Base-by-base conservation (phyloP, 2,888 invertebrate species). In the Perizoma affinitatum region DNA sequence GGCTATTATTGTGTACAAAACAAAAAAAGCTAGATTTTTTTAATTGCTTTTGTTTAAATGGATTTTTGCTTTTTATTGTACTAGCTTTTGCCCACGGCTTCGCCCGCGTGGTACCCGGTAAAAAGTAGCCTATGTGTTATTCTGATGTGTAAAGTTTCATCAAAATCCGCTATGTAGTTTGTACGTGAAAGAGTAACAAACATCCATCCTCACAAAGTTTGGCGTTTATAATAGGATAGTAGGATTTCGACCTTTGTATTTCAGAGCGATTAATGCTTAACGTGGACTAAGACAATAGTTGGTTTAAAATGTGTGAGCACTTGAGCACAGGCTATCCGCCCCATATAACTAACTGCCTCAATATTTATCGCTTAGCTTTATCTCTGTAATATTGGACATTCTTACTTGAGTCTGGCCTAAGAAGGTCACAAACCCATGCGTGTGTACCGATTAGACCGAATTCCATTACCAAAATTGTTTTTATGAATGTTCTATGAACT, bases 401-500 rank as follows among this genome's bases (percentile, higher is more conserved):
- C 33, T 38, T 52, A 44, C 38, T 5, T 6, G 40, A 36, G 53
- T 51, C 22, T 9, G 58, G 44, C 35, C 33, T 53, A 50, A 46
- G 41, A 57, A 59, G 47, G 51, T 54, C 60, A 49, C 42, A 50
- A 54, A 53, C 47, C 43, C 61, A 53, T 61, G 52, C 58, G 42
- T 47, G 48, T 54, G 56, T 50, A 61, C 62, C 59, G 43, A 40
- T 54, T 55, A 51, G 43, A 52, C 53, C 38, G 47, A 65, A 61
- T 65, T 65, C 61, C 63, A 67, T 63, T 67, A 65, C 55, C 44
- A 47, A 60, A 61, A 66, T 68, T 58, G 63, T 66, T 65, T 62
- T 61, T 63, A 63, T 65, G 58, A 63, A 66, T 66, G 35, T 54
- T 61, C 54, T 63, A 63, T 59, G 62, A 56, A 22, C 22, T 35